Base-by-base conservation (phyloP, 2,888 invertebrate species). In the Aspidiotus destructor region DNA sequence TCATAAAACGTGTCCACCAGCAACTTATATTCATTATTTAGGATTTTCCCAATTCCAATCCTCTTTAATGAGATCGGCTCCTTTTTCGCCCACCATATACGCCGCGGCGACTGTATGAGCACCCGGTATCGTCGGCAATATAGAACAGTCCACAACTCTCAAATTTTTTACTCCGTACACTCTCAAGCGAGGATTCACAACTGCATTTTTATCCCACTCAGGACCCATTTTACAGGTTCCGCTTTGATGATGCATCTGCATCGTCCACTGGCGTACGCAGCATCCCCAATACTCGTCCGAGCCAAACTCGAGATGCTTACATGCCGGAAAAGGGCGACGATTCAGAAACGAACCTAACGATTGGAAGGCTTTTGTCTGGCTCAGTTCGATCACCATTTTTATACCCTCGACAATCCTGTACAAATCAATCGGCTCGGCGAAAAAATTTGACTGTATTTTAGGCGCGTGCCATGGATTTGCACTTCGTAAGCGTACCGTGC, bases 381-480 rank as follows among this genome's bases (percentile, higher is more conserved):
- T 80, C 13, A 86, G 74, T 70, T 81, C 75, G 8, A 86, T 77
- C 0, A 83, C 83, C 85, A 71, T 69, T 70, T 73, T 73, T 17
- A 73, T 73, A 1, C 71, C 91, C 76, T 88, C 86, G 11, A 88
- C 81, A 78, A 92, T 81, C 7, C 85, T 84, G 17, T 80, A 77
- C n/a, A 90, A 74, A 76, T 95, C 81, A 74, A 86, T 78, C 67
- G 84, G 80, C 48, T 74, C 72, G 16, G 71, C 71, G 75, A 92
- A 87, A 77, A 92, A 95, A 78, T 94, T 92, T 0, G 90, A 85
- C 62, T 89, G 82, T 74, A 95, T 85, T 67, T 82, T 78, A 0
- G 95, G 95, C 77, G 86, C 85, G 65, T 87, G 85, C 40, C 83
- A 79, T 0, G 92, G 90, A 79, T 89, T 85, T 0, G 80, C 78